Evolutionary conservation across 2,888 invertebrate genomes (phyloP), one percentile per base, ranked within the genome.

Genomic region (Pyrocoelia pectoralis): DNA sequence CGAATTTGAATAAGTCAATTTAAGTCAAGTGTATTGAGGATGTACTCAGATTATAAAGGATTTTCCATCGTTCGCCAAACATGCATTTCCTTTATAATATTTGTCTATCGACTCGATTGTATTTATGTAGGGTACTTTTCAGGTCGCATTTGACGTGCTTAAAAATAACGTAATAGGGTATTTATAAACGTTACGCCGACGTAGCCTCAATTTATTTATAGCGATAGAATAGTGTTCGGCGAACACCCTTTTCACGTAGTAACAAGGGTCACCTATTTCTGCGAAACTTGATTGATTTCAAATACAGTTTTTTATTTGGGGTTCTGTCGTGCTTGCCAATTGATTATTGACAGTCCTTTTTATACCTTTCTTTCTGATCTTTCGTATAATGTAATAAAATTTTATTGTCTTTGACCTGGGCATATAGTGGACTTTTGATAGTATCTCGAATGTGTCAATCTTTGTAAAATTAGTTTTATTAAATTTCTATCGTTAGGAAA

Each of bases 341-440:
- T 46, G 46, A 46, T 46, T 46, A 46, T 46, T 46, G 46, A 17
- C 46, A 8, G 17, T 46, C 46, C 8, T 43, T 43, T 43, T 43
- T 15, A 43, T 43, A 15, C 13, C 15, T 43, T 43, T 43, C 41
- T 15, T 43, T 43, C 13, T 13, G 41, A 43, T 13, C 41, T 43
- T 43, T 43, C 15, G 15, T 33, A 33, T 33, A 33, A n/a, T n/a
- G 33, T n/a, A 33, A 33, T 33, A 33, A 33, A 33, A 33, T 33
- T 2, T 33, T 33, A 33, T 33, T 33, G 33, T 33, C 8, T 33
- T 33, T 33, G 10, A 8, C n/a, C 2, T 33, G 33, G 33, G 8
- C 33, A n/a, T 33, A n/a, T 33, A 33, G 10, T n/a, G 33, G 33
- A 33, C 33, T n/a, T n/a, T n/a, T n/a, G n/a, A n/a, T 33, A 24